Base-by-base conservation (phyloP, 2,113 vertebrate genomes). In the Noturus placidus region DNA sequence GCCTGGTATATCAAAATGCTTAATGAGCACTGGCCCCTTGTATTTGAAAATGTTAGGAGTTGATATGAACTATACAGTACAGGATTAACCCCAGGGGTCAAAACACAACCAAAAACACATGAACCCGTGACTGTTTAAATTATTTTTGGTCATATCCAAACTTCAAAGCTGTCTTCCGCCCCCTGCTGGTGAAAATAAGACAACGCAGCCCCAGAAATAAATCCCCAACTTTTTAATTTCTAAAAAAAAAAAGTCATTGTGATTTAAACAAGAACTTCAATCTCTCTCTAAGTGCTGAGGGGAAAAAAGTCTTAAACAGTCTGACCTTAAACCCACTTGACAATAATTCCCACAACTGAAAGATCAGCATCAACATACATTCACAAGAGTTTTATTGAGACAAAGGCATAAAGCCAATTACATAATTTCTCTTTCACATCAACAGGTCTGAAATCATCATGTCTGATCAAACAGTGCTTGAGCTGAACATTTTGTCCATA, bases 381-480 rank as follows among this genome's bases (percentile, higher is more conserved):
- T 83, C 78, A 87, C 86, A 65, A 63, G 35, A 5, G 19, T 61
- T 87, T 87, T 70, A 87, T 87, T 87, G 81, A 83, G 87, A 83
- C 74, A 77, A 83, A 77, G 74, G 82, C 80, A 46, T 14, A 54
- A 76, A 52, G 70, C 35, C 86, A 81, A 19, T 9, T 35, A 87
- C 87, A 88, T 87, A 14, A 10, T 84, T 88, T 88, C 46, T 67
- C 57, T 35, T 56, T 67, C 59, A 88, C 25, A 13, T 54, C 46
- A 84, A 52, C 50, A 67, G 30, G 38, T 78, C 69, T 78, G n/a
- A 67, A 83, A 38, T 35, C 63, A 42, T 61, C 42, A 77, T 50
- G 72, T 52, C 38, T 78, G 82, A 84, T 69, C 54, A 46, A 84
- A 70, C 86, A 63, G 82, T 84, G 82, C 61, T 63, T 30, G 25